Base-by-base conservation (phyloP, 2,113 vertebrate species). In the Heptranchias perlo region DNA sequence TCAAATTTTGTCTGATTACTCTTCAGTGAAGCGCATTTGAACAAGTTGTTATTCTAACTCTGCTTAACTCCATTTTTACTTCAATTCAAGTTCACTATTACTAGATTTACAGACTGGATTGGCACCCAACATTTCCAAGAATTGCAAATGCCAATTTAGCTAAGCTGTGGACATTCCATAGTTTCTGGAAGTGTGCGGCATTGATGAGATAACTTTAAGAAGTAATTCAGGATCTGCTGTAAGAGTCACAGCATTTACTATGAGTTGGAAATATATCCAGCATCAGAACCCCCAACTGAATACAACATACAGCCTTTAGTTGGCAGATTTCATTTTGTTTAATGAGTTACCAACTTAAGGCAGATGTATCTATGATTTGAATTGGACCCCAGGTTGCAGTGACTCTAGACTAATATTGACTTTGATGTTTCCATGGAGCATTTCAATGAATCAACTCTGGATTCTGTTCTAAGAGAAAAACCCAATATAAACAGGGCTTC, bases 311-410 rank as follows among this genome's bases (percentile, higher is more conserved):
- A 47, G 94, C 25, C 94, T 95, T 95, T 23, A 35, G 44, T 35
- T 69, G 64, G 94, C 64, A 67, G 44, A 69, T 95, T 65, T 95
- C 64, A 69, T 69, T 69, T 69, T 67, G 21, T 73, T 69, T 52
- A 95, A 49, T 52, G 64, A 69, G 64, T 49, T 67, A 44, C 47
- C 65, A 73, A 69, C 65, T 52, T 69, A 47, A 95, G 94, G 94
- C 94, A 67, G 94, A 67, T 94, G 62, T 93, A 64, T 93, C 89
- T 23, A 62, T 39, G 58, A 62, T 93, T 62, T 64, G 89, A 93
- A 93, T 93, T 39, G 64, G 94, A 69, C 94, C 94, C 94, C 65
- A 95, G 94, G 47, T 95, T 49, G 64, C 65, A 73, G 61, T 95
- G 65, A 31, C 64, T 69, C 94, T 49, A 16, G 64, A 52, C 65